Conservation (phyloP, 1,140 invertebrate species). For the silkworm (Bombyx mori) region ASM3026992v2 NC_085109.1:373001-373500, state of each 20-base stretch:
- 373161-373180: slow-evolving; percentile 4
- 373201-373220: slow-evolving; percentile 7
- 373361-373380: slow-evolving; percentile 20
- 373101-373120: too few relatives aligned
- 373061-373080: too few relatives aligned
- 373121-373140: too few relatives aligned
- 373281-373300: slow-evolving; percentile 21
- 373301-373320: slow-evolving; percentile 19
- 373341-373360: slow-evolving; percentile 16
- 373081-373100: too few relatives aligned
- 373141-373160: too few relatives aligned
- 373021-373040: too few relatives aligned
- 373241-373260: slow-evolving; percentile 11
- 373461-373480: too few relatives aligned
- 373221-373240: slow-evolving; percentile 7
- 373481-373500: too few relatives aligned
- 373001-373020: too few relatives aligned
- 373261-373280: slow-evolving; percentile 7
- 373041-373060: too few relatives aligned
- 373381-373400: slow-evolving; percentile 17
- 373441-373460: too few relatives aligned
- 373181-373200: slow-evolving; percentile 7
- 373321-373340: slow-evolving; percentile 18
- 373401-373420: slow-evolving; percentile 4
- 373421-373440: too few relatives aligned